Evolutionary conservation across 2,888 invertebrate species (phyloP).

Genomic region (Leptopilina drosophilae): DNA sequence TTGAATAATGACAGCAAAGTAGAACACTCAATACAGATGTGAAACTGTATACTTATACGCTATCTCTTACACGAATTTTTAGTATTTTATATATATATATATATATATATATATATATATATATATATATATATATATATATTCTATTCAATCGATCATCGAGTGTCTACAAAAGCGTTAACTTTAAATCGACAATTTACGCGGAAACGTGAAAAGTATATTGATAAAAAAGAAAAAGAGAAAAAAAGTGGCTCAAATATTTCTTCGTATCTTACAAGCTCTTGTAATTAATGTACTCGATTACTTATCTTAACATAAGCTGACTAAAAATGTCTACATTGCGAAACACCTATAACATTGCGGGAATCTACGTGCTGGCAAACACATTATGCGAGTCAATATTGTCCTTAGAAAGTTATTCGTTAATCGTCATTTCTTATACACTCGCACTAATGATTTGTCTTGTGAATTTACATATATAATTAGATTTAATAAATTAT

Average conservation of each 20-base stretch:
- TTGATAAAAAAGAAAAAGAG: not conserved
- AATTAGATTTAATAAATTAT: not conserved
- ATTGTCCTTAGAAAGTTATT: not conserved
- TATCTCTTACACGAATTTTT: not conserved
- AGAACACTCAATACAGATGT: not conserved
- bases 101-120: too few relatives aligned
- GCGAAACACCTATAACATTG: constrained; percentile 14
- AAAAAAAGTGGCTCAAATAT: constrained; percentile 10
- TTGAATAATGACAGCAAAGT: not conserved
- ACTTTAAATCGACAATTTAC: not conserved
- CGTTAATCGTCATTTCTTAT: not conserved
- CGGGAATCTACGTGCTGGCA: not conserved
- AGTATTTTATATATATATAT: not conserved
- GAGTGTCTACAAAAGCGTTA: not conserved
- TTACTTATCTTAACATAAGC: constrained; percentile 4
- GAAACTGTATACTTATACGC: not conserved
- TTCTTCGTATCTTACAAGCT: constrained; percentile 16
- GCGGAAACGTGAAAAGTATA: not conserved
- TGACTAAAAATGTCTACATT: constrained; percentile 10
- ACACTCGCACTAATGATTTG: not conserved
- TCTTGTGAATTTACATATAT: not conserved
- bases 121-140: too few relatives aligned
- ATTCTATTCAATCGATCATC: not conserved
- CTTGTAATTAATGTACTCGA: constrained; percentile 9
- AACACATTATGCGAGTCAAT: constrained; percentile 14